Conservation (phyloP, 2,113 vertebrate species). For the Myrmecophaga tridactyla region DNA sequence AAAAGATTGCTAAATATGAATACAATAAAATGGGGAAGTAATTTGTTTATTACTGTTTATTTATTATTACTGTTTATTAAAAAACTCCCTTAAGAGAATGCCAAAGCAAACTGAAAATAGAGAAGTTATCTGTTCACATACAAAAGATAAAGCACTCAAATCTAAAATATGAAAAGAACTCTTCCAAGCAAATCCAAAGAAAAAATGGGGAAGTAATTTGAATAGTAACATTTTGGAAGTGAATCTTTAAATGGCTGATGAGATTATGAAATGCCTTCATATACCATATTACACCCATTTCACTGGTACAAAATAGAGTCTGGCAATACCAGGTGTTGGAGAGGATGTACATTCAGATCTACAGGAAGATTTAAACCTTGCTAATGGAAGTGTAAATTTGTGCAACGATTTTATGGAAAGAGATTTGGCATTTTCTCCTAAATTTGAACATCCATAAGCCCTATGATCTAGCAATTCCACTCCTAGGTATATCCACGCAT, state of each 20-base stretch:
- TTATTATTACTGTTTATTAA: not conserved
- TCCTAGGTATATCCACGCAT: not conserved
- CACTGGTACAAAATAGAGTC: not conserved
- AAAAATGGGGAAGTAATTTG: not conserved
- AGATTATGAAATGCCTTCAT: not conserved
- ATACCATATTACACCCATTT: not conserved
- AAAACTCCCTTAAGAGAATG: not conserved
- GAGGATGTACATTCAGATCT: not conserved
- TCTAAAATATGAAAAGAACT: not conserved
- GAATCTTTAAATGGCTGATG: not conserved
- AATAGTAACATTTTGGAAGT: not conserved
- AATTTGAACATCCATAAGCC: not conserved
- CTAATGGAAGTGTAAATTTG: not conserved
- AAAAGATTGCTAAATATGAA: too few species aligned
- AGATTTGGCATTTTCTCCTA: not conserved
- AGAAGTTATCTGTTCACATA: not conserved
- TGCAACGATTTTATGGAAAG: not conserved
- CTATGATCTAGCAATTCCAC: not conserved
- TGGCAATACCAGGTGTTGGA: not conserved
- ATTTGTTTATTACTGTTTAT: too few species aligned
- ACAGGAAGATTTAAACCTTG: not conserved
- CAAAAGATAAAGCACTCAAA: not conserved
- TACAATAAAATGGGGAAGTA: not conserved
- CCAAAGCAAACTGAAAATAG: not conserved
- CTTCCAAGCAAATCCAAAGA: not conserved